Base-by-base conservation (phyloP, 1,140 invertebrate species). In the Lepidurus apus region DNA sequence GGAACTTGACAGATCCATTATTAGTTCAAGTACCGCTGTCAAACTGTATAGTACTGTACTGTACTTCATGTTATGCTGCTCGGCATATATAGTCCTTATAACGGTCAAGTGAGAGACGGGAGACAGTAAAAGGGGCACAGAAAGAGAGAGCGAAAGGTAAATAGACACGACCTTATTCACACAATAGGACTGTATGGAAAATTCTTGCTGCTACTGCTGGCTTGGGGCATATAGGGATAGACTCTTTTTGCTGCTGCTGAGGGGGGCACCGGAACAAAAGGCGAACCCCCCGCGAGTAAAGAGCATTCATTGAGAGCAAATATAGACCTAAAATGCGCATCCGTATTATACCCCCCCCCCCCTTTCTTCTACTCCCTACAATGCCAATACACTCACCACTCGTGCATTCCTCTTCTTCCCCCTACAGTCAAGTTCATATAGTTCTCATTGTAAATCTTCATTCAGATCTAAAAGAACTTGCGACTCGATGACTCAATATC, bases 301-400 rank as follows among this genome's bases (percentile, higher is more conserved):
- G 53, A 65, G 53, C 53, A 65, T 65, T 65, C 53, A 65, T 65
- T 34, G 53, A 65, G 21, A 65, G 53, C 53, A 65, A 65, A 65
- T 21, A 65, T 34, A 65, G 21, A 65, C 53, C 53, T 65, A 65
- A 34, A 65, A 65, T 65, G 53, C 53, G 53, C 53, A 17, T 65
- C 13, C 53, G 17, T 17, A 65, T 21, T 65, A n/a, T 21, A 7
- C 8, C 53, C 53, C 17, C 17, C n/a, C n/a, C 47, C 17, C n/a
- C 21, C 53, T 65, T 65, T 21, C 17, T 5, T 65, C 53, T 21
- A 13, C 34, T 34, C 34, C 34, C 34, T 34, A 34, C 34, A 4
- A 34, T 34, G 34, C 34, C 4, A 34, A 34, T 34, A 34, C 34
- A 34, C 4, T 34, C 34, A 34, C 34, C 34, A 34, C 34, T 34